Percentiles rank a stretch among this genome's conserved stretches.
phyloP scores from a whole-genome alignment of 2,113 vertebrate genomes.

The Todiramphus saurophagus region DNA sequence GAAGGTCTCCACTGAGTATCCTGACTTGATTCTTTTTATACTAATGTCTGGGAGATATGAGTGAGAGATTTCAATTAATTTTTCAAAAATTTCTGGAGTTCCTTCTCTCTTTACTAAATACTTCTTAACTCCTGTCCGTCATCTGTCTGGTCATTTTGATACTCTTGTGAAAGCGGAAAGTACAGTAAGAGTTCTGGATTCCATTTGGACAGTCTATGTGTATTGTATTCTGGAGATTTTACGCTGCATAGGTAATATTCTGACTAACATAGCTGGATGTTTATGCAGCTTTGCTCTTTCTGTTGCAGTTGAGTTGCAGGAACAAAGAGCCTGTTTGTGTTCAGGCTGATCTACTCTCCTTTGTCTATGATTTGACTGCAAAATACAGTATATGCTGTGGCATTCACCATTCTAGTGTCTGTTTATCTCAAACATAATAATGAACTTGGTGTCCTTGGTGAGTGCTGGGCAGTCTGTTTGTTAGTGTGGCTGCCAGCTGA shows the following conservation, averaged over 20 bases:
- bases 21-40: not conserved
- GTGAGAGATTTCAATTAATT: not conserved
- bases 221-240: not conserved
- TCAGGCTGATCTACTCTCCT: not conserved
- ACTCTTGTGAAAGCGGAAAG: not conserved
- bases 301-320: not conserved
- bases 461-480: not conserved
- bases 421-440: not conserved
- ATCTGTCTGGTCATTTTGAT: not conserved
- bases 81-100: not conserved
- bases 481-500: not conserved
- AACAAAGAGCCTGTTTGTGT: not conserved
- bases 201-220: not conserved
- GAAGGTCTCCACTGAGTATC: not conserved
- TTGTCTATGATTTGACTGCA: not conserved
- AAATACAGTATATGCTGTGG: fast-evolving
- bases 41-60: not conserved
- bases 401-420: not conserved
- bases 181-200: not conserved
- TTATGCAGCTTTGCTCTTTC: not conserved
- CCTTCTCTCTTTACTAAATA: not conserved
- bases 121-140: not conserved
- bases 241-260: not conserved
- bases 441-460: not conserved
- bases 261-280: not conserved